Percentiles rank a stretch among this genome's conserved stretches.
phyloP scores from a whole-genome alignment of 1,140 invertebrate genomes.

The Lutraria rhynchaena region DNA sequence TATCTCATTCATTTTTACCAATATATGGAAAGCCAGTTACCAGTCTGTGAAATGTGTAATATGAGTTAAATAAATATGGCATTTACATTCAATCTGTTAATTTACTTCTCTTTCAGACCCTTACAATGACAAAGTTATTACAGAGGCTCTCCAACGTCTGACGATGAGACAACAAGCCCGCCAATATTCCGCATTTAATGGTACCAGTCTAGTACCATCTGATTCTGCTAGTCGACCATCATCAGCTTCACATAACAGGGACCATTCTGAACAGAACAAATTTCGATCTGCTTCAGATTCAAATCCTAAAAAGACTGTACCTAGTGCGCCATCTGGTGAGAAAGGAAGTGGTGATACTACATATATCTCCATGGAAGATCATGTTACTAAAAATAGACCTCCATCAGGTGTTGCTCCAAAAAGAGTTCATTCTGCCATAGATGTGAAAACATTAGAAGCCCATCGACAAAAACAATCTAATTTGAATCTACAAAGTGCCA shows the following conservation, averaged over 20 bases:
- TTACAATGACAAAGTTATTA: conserved; percentile 77
- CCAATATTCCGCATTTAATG: conserved; percentile 78
- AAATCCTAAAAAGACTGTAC: background rate
- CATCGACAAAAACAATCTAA: conserved; percentile 60
- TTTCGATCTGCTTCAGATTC: background rate
- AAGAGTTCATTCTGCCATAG: conserved; percentile 47
- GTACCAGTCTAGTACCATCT: conserved; percentile 67
- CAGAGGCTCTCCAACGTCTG: conserved; percentile 78
- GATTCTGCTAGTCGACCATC: conserved; percentile 54
- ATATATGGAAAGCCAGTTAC: too few relatives aligned
- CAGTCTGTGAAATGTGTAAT: too few relatives aligned
- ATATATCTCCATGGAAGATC: conserved; percentile 63
- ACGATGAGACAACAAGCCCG: conserved; percentile 77
- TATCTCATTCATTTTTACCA: too few relatives aligned
- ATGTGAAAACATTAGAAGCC: conserved; percentile 31
- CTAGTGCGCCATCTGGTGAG: conserved; percentile 19
- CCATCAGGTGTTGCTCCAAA: conserved; percentile 54
- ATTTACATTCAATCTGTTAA: background rate
- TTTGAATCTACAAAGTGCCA: conserved; percentile 72
- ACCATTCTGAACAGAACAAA: background rate
- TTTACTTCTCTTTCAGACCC: conserved; percentile 68
- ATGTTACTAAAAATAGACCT: conserved; percentile 56
- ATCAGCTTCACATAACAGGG: conserved; percentile 37
- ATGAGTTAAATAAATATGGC: background rate
- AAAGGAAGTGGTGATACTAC: conserved; percentile 41